phyloP scores from a whole-genome alignment of 2,797 vertebrate species.

The Cossypha caffra region DNA sequence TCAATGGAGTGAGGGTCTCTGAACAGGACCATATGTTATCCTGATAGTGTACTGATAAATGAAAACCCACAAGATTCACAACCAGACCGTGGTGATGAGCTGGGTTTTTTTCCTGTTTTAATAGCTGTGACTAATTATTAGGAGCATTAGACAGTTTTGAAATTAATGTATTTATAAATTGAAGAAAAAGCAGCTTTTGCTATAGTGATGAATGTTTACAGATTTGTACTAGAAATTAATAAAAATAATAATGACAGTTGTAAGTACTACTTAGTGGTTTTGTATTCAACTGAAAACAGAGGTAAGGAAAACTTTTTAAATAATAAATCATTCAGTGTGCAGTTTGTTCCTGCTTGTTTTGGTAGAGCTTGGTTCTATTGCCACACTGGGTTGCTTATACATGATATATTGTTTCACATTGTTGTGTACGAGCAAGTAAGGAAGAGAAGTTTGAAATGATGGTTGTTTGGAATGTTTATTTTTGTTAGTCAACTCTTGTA shows the following conservation, averaged over 20 bases:
- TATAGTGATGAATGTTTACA: not conserved
- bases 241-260: not conserved
- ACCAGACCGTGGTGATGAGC: fast-evolving
- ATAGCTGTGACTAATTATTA: not conserved
- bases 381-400: not conserved
- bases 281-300: not conserved
- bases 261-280: not conserved
- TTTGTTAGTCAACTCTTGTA: not conserved
- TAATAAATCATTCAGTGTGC: not conserved
- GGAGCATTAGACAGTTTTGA: not conserved
- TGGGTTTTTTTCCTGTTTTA: fast-evolving
- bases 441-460: not conserved
- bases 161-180: not conserved
- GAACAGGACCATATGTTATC: not conserved
- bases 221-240: not conserved
- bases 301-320: not conserved
- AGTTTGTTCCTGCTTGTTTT: not conserved
- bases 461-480: not conserved
- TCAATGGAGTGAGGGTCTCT: not conserved
- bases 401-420: not conserved
- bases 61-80: not conserved
- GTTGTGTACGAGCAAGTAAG: not conserved
- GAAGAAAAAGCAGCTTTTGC: not conserved
- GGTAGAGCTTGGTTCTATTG: not conserved
- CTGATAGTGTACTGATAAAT: not conserved